Conservation (phyloP, 1,140 invertebrate species). For the Solenopsis fugax region DNA sequence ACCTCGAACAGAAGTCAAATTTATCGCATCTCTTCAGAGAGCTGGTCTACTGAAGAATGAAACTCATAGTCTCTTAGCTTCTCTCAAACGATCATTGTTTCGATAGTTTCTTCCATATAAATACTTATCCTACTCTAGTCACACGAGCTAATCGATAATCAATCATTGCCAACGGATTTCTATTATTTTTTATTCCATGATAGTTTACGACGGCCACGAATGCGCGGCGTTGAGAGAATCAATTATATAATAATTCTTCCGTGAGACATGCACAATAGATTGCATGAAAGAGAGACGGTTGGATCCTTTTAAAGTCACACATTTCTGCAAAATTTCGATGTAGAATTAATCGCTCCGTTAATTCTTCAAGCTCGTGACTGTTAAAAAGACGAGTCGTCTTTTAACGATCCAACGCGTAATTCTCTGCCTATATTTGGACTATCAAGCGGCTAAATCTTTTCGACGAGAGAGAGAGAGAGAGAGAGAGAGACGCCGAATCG, state of each 20-base stretch:
- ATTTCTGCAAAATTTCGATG: neutral
- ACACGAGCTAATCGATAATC: constrained; percentile 11
- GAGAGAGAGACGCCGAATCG: neutral
- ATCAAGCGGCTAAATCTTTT: constrained; percentile 24
- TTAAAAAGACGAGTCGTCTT: neutral
- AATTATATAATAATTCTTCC: constrained; percentile 37
- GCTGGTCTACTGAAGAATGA: constrained; percentile 65
- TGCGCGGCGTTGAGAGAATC: neutral
- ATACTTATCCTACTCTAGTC: constrained; percentile 52
- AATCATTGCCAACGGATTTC: constrained; percentile 18
- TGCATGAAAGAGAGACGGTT: neutral
- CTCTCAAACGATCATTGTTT: neutral
- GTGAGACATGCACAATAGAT: neutral
- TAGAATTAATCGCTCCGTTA: neutral
- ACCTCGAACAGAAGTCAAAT: neutral
- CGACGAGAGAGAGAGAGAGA: no score
- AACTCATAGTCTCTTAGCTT: constrained; percentile 2
- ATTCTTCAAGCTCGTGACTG: neutral
- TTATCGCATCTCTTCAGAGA: constrained; percentile 56
- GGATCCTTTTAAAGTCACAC: constrained; percentile 13
- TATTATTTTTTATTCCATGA: constrained; percentile 52
- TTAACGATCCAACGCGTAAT: constrained; percentile 11
- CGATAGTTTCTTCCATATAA: constrained; percentile 5
- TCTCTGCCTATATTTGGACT: neutral
- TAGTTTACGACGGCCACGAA: constrained; percentile 37